These are phyloP conservation scores for Lithophane semibrunnea DNA, from an alignment of 2,888 invertebrate genomes.

Conservation along the genomic window DNA sequence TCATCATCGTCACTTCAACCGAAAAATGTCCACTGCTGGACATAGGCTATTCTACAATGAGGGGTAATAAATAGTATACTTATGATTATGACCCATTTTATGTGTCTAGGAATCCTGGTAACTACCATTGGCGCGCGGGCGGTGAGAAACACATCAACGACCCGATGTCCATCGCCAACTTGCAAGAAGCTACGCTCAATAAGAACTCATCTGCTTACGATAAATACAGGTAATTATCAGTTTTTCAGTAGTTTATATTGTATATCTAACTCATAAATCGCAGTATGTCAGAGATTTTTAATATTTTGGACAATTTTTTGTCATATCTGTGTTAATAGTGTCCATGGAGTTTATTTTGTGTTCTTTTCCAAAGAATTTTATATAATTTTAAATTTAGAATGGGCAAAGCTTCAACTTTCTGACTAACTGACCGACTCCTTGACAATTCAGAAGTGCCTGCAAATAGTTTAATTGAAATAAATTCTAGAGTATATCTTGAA, in stretches of 20 bases:
- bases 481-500: neutral
- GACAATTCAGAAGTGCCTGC: neutral
- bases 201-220: constrained; percentile 96
- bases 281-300: neutral
- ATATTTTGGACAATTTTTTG: neutral
- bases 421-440: neutral
- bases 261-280: neutral
- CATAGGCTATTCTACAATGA: neutral
- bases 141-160: constrained; percentile 99
- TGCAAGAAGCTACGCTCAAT: constrained; percentile 96
- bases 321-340: too few species aligned
- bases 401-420: neutral
- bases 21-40: neutral
- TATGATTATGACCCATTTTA: neutral
- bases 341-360: neutral
- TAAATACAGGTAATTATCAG: constrained; percentile 88
- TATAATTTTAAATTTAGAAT: too few species aligned
- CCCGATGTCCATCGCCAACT: constrained; percentile 93
- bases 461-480: neutral
- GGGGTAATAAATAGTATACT: neutral
- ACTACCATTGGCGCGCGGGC: constrained; percentile 98
- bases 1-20: neutral
- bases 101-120: constrained; percentile 95
- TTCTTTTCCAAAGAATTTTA: too few species aligned
- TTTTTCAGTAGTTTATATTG: neutral